A percentile compares a stretch with the other conserved stretches of the same genome.
Evolutionary conservation across 2,113 vertebrate genomes (phyloP).

Genomic region (Ibidorhyncha struthersii): DNA sequence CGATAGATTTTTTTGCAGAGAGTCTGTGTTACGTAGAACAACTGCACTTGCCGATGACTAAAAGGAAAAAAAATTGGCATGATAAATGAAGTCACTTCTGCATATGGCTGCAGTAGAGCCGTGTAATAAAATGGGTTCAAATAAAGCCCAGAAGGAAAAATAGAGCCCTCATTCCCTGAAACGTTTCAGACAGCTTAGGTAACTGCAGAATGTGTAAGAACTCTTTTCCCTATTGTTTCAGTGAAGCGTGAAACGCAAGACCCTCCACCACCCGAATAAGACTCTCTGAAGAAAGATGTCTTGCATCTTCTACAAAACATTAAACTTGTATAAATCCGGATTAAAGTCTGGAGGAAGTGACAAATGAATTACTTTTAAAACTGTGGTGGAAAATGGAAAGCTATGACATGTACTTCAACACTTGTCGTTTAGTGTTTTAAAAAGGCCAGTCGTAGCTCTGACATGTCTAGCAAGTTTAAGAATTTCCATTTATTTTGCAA

Average conservation of each 20-base stretch:
- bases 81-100: not conserved
- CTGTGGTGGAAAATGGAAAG: conserved; percentile 17
- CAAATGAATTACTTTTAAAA: conserved; percentile 24
- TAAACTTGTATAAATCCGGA: conserved; percentile 23
- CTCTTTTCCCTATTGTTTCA: conserved; percentile 57
- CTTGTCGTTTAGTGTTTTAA: not conserved
- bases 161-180: not conserved
- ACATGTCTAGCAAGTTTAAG: conserved; percentile 1
- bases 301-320: conserved; percentile 26
- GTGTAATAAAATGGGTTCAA: not conserved
- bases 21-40: not conserved
- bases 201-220: not conserved
- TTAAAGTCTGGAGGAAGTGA: conserved; percentile 16
- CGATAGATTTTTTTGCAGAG: not conserved
- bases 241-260: conserved; percentile 60
- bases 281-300: conserved; percentile 46
- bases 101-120: not conserved
- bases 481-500: conserved; percentile 20
- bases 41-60: not conserved
- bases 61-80: not conserved
- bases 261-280: conserved; percentile 34
- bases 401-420: conserved; percentile 10
- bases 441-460: not conserved
- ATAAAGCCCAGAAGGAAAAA: not conserved
- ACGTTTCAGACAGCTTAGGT: not conserved